phyloP scores from a whole-genome alignment of 2,113 vertebrate genomes.

The Zapus hudsonius region DNA sequence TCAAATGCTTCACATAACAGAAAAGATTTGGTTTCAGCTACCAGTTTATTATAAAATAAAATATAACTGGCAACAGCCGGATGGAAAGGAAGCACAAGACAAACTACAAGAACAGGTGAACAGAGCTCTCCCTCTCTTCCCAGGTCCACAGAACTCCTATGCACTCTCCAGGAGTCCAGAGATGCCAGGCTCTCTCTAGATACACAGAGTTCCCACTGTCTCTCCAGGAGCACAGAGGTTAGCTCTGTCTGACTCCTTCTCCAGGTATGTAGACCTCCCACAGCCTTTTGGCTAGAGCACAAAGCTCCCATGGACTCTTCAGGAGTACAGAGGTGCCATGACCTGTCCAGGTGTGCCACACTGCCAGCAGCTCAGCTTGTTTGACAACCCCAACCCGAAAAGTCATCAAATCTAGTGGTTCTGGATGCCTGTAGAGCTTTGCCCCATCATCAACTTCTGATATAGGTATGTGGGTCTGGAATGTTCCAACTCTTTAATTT shows the following conservation, averaged over 20 bases:
- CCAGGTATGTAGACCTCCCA: too few species aligned
- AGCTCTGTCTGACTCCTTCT: too few species aligned
- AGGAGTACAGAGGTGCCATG: not conserved
- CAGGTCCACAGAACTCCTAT: not conserved
- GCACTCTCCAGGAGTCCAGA: not conserved
- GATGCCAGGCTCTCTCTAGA: too few species aligned
- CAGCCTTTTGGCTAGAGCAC: too few species aligned
- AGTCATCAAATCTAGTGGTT: not conserved
- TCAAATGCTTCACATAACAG: not conserved
- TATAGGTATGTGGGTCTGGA: not conserved
- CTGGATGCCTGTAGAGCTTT: not conserved
- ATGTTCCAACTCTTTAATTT: not conserved
- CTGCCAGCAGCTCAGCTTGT: not conserved
- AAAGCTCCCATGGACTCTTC: too few species aligned
- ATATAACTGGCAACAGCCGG: not conserved
- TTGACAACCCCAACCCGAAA: not conserved
- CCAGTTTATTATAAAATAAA: not conserved
- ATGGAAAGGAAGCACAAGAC: accelerated
- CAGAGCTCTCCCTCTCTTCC: not conserved
- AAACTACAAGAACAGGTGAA: not conserved
- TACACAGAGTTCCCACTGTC: too few species aligned
- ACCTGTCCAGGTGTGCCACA: too few species aligned
- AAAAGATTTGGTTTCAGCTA: not conserved
- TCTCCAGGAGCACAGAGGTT: too few species aligned
- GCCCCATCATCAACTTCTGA: not conserved